Percentiles rank a stretch among this genome's conserved stretches.
Conservation (phyloP, 1,140 invertebrate species). For the Sminthurides bifidus region DNA sequence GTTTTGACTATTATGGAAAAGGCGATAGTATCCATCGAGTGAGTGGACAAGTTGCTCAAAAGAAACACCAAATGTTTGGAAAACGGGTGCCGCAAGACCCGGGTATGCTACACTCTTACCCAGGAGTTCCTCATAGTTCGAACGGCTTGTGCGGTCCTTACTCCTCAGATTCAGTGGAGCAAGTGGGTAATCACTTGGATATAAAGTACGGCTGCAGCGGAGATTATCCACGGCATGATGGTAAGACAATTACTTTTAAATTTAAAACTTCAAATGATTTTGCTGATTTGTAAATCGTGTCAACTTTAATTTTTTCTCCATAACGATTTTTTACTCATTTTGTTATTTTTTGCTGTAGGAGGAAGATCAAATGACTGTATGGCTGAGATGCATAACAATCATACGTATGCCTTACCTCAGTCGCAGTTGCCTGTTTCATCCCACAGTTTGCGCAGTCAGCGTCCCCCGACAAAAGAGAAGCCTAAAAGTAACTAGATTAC, state of each 20-base stretch:
- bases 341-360: not conserved
- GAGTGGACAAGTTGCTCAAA: conserved; percentile 59
- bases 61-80: conserved; percentile 84
- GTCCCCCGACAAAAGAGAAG: conserved; percentile 24
- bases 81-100: conserved; percentile 63
- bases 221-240: conserved; percentile 52
- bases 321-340: conserved; percentile 3
- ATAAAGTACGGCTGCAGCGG: conserved; percentile 59
- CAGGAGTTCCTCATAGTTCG: conserved; percentile 4
- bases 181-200: conserved; percentile 42
- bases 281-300: not conserved
- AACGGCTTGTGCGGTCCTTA: conserved; percentile 16
- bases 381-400: conserved; percentile 56
- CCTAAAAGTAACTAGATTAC: conserved; percentile 22
- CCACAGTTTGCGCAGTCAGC: not conserved
- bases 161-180: conserved; percentile 38
- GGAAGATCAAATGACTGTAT: conserved; percentile 15
- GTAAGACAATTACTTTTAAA: conserved; percentile 29
- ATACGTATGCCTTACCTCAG: conserved; percentile 66
- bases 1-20: conserved; percentile 49
- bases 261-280: not conserved
- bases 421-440: conserved; percentile 9
- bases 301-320: not conserved
- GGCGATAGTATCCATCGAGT: conserved; percentile 17
- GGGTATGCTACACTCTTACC: conserved; percentile 15